These are phyloP conservation scores for Chauna torquata DNA, from an alignment of 2,113 vertebrate genomes.

Conservation along the genomic window DNA sequence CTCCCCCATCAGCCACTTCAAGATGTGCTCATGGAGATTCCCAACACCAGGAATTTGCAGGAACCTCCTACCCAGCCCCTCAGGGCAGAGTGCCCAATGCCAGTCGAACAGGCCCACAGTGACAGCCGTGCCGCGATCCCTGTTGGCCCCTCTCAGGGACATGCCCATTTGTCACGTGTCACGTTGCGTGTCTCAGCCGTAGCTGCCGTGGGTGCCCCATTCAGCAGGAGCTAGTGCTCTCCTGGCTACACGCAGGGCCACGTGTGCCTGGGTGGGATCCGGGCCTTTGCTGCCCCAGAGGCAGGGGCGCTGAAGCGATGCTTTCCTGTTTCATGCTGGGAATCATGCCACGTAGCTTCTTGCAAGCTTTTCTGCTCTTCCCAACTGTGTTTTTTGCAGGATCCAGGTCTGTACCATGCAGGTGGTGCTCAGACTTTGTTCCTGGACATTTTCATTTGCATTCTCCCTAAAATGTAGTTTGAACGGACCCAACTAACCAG, in stretches of 20 bases:
- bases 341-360: accelerated
- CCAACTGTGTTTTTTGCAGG: neutral
- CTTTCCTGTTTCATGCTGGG: neutral
- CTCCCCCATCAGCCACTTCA: neutral
- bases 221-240: neutral
- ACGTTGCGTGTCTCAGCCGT: accelerated
- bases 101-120: neutral
- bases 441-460: neutral
- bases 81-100: neutral
- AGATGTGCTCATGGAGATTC: accelerated
- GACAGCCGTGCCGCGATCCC: accelerated
- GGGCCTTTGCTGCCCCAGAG: neutral
- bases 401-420: neutral
- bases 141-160: accelerated
- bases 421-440: neutral
- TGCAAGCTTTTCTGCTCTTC: neutral
- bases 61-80: neutral
- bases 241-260: neutral
- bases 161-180: accelerated
- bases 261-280: accelerated
- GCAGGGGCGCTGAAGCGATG: accelerated
- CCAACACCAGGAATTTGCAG: neutral
- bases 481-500: slow-evolving; percentile 17
- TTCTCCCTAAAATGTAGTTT: neutral
- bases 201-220: neutral